phyloP scores from a whole-genome alignment of 2,888 invertebrate genomes.

The Meta bourneti region DNA sequence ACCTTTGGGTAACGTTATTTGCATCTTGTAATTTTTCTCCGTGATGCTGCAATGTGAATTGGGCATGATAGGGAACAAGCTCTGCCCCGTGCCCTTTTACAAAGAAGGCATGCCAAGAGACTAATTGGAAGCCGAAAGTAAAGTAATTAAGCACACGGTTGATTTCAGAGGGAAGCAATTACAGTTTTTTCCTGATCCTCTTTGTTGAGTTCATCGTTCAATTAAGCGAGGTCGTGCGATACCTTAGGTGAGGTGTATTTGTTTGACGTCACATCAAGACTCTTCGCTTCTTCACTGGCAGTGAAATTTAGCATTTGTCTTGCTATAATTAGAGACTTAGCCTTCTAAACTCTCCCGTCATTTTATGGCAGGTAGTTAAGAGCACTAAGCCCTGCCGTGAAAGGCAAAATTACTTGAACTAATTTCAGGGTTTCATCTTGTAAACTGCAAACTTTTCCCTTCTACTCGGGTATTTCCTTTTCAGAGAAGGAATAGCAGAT shows the following conservation, averaged over 20 bases:
- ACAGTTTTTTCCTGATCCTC: constrained; percentile 5
- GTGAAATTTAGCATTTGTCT: neutral
- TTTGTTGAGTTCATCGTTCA: constrained; percentile 6
- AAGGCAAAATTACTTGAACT: neutral
- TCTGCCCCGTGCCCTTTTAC: neutral
- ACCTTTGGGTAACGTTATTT: neutral
- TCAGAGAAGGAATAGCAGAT: neutral
- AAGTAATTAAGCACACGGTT: constrained; percentile 34
- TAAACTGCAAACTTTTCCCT: neutral
- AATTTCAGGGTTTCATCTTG: neutral
- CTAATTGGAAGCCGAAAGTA: constrained; percentile 23
- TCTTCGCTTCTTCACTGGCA: no score
- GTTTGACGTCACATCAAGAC: constrained; percentile 6
- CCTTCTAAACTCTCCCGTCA: neutral
- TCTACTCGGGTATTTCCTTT: neutral
- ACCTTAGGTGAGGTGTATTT: neutral
- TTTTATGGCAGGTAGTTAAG: constrained; percentile 3
- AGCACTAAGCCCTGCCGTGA: neutral
- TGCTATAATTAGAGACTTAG: neutral
- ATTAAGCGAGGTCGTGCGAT: neutral
- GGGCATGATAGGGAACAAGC: no score
- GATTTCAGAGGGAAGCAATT: constrained; percentile 37
- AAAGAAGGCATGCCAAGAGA: neutral
- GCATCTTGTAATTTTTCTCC: neutral
- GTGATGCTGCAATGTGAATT: neutral